These are phyloP conservation scores for Perdita meconis DNA, from an alignment of 2,888 invertebrate species.

Conservation along the genomic window DNA sequence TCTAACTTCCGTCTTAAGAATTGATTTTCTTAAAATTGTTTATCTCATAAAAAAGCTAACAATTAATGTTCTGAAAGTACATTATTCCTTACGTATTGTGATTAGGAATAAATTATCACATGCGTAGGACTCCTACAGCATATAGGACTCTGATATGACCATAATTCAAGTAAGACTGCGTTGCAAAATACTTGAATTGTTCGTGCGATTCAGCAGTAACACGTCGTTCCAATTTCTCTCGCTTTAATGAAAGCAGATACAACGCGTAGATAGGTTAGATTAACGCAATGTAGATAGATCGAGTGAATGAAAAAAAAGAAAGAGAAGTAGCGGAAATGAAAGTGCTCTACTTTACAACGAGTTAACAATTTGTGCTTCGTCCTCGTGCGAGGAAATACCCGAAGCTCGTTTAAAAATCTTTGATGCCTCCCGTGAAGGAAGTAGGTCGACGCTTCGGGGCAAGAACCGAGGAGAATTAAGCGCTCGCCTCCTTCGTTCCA, in stretches of 20 bases:
- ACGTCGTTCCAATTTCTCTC: conserved; percentile 27
- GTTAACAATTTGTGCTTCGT: conserved; percentile 57
- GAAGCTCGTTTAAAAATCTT: conserved; percentile 65
- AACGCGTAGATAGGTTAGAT: conserved; percentile 22
- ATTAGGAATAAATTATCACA: background rate
- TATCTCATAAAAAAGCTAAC: too few species aligned
- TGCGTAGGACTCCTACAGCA: too few species aligned
- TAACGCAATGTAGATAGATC: conserved; percentile 48
- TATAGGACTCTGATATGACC: background rate
- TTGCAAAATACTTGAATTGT: background rate
- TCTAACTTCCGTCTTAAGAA: too few species aligned
- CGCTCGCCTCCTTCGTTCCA: conserved; percentile 48
- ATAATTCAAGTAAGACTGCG: conserved; percentile 8
- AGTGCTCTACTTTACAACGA: conserved; percentile 45
- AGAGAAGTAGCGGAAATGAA: conserved; percentile 29
- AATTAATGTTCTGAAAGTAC: too few species aligned
- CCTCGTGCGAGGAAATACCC: conserved; percentile 53
- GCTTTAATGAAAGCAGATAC: conserved; percentile 35
- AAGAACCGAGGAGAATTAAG: conserved; percentile 62
- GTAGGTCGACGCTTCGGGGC: conserved; percentile 62
- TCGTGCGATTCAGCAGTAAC: conserved; percentile 12
- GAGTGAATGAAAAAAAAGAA: conserved; percentile 23
- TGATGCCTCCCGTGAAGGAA: conserved; percentile 56
- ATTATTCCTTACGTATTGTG: too few species aligned
- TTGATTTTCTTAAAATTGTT: too few species aligned